A percentile compares a stretch with the other conserved stretches of the same genome.
phyloP scores from a whole-genome alignment of 1,140 invertebrate genomes.

The Pissodes strobi region DNA sequence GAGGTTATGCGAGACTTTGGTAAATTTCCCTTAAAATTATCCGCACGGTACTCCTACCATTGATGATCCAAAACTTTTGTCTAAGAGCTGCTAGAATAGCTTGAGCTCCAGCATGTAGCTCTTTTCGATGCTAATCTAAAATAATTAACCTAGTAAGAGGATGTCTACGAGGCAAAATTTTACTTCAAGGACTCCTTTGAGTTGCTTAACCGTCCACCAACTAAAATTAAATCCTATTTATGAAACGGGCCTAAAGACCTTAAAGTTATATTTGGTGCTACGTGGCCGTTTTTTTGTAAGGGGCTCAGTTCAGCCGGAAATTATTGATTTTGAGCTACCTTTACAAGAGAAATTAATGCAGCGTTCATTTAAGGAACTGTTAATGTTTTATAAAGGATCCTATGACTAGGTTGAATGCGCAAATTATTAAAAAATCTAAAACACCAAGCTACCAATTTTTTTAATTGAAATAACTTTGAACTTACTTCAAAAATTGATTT shows the following conservation, averaged over 20 bases:
- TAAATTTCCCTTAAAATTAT: slow-evolving; percentile 17
- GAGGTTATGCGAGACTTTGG: slow-evolving; percentile 10
- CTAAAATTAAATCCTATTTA: slow-evolving; percentile 50
- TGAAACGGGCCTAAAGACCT: slow-evolving; percentile 43
- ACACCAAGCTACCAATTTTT: not conserved
- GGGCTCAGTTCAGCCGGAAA: not conserved
- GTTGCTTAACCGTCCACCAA: slow-evolving; percentile 51
- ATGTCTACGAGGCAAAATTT: slow-evolving; percentile 51
- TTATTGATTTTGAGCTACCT: not conserved
- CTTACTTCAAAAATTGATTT: not conserved
- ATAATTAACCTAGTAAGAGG: slow-evolving; percentile 33
- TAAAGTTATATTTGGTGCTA: not conserved
- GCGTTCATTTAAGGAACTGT: not conserved
- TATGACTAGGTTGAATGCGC: not conserved
- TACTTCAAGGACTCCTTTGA: slow-evolving; percentile 40
- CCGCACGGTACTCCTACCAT: slow-evolving; percentile 15
- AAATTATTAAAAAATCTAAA: slow-evolving; percentile 3
- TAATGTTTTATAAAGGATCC: not conserved
- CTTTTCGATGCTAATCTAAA: slow-evolving; percentile 33
- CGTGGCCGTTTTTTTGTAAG: not conserved
- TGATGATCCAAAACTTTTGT: slow-evolving; percentile 36
- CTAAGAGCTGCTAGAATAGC: slow-evolving; percentile 29
- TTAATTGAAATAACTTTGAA: not conserved
- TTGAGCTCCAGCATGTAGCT: slow-evolving; percentile 46
- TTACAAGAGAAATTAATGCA: not conserved